Base-by-base conservation (phyloP, 1,140 invertebrate genomes). In the Ostrea edulis region DNA sequence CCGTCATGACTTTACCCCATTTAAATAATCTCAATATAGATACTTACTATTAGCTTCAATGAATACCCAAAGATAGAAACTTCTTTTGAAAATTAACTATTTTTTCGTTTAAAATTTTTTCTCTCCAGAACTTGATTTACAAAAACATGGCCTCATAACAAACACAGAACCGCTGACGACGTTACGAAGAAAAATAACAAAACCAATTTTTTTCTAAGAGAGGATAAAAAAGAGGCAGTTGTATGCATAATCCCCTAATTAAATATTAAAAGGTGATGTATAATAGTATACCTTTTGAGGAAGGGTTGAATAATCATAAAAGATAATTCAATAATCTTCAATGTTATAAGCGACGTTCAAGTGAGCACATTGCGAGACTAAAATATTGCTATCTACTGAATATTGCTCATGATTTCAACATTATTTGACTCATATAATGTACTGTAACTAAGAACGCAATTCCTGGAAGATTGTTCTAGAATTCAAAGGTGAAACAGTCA, bases 131-230 rank as follows among this genome's bases (percentile, higher is more conserved):
- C 68, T 14, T 77, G 25, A 25, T 77, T 77, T 29, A 29, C 68
- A 77, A 77, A 77, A 77, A 77, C 68, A 77, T 77, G 68, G 68
- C 68, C 29, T 77, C 68, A 77, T 29, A 77, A 77, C 68, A 77
- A 77, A 77, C 68, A 77, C 68, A 35, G 68, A 25, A 25, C 25
- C 68, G 68, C 68, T 77, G 35, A 35, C 25, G 14, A 29, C 8
- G 14, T 35, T 77, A 77, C 25, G 25, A 77, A 77, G 17, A 62
- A 62, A 62, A 62, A 62, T 62, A 62, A 62, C 55, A 62, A 20
- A 20, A 44, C 35, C 20, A 1, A 58, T 2, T 20, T 20, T 20
- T 20, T 2, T 62, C 14, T 5, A 44, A 62, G 4, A 62, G 55
- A 62, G 14, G n/a, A 62, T 0, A n/a, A 58, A 62, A n/a, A 62